Evolutionary conservation across 2,797 vertebrate species (phyloP).

Genomic region (Amphiprion clarkii): DNA sequence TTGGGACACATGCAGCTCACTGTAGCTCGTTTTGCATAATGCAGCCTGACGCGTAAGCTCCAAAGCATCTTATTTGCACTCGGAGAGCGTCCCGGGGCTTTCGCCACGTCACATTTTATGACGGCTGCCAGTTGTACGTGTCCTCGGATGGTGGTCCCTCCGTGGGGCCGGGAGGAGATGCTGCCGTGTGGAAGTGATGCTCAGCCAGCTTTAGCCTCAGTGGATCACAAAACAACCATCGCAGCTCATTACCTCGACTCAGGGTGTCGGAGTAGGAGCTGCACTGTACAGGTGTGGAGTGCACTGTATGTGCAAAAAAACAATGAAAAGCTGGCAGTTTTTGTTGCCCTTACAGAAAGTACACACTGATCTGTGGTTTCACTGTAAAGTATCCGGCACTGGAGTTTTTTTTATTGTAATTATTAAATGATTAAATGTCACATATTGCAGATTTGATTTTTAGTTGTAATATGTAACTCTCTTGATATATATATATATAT

Average conservation of each 20-base stretch:
- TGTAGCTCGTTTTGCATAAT: slow-evolving; percentile 73
- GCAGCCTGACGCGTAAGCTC: slow-evolving; percentile 66
- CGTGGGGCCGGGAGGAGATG: slow-evolving; percentile 61
- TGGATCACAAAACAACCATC: slow-evolving; percentile 72
- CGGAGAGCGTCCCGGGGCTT: slow-evolving; percentile 61
- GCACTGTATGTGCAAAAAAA: background rate
- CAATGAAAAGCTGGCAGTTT: background rate
- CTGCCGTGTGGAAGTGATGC: slow-evolving; percentile 70
- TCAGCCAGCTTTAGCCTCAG: slow-evolving; percentile 61
- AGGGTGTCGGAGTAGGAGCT: slow-evolving; percentile 14
- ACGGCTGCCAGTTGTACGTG: slow-evolving; percentile 79
- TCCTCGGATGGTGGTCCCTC: slow-evolving; percentile 68
- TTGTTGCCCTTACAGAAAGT: background rate
- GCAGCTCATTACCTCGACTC: slow-evolving; percentile 73
- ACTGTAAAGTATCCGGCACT: background rate
- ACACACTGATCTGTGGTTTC: background rate
- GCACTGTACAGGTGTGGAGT: slow-evolving; percentile 34
- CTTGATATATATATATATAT: too few species aligned
- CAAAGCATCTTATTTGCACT: slow-evolving; percentile 76
- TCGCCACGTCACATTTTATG: slow-evolving; percentile 73
- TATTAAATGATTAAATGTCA: too few species aligned
- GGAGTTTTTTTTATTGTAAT: too few species aligned
- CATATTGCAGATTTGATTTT: too few species aligned
- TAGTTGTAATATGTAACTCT: too few species aligned
- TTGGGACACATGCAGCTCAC: slow-evolving; percentile 62